These are phyloP conservation scores for Stenurella melanura DNA, from an alignment of 2,888 invertebrate genomes.

Conservation along the genomic window DNA sequence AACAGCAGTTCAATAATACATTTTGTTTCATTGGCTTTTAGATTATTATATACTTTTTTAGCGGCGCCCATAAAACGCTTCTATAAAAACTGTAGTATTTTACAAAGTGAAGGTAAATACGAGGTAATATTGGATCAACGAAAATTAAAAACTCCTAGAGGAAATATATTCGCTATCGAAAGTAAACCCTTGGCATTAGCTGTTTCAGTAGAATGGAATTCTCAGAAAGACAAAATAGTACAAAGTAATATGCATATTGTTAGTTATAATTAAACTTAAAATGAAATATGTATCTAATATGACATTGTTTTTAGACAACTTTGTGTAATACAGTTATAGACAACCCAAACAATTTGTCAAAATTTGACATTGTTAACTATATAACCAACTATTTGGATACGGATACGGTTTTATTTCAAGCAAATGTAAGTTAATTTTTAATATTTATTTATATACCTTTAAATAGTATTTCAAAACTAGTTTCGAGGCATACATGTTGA, in stretches of 20 bases:
- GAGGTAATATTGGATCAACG: conserved; percentile 93
- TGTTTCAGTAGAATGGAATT: conserved; percentile 95
- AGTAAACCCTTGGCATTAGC: conserved; percentile 94
- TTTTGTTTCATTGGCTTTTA: not conserved
- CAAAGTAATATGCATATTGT: conserved; percentile 93
- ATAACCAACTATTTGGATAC: conserved; percentile 87
- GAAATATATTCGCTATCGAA: conserved; percentile 83
- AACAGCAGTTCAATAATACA: not conserved
- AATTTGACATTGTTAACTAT: conserved; percentile 85
- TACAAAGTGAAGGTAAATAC: conserved; percentile 72
- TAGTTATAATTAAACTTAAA: conserved; percentile 62
- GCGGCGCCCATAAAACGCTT: conserved; percentile 57
- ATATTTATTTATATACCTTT: not conserved
- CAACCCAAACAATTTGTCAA: conserved; percentile 89
- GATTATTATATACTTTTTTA: conserved; percentile 17
- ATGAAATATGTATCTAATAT: conserved; percentile 18
- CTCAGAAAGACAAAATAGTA: conserved; percentile 86
- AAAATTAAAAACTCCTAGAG: conserved; percentile 93
- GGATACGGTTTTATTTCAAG: conserved; percentile 88
- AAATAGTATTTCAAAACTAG: too few relatives aligned
- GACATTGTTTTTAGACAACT: conserved; percentile 80
- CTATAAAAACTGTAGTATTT: conserved; percentile 60
- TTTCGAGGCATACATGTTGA: too few relatives aligned
- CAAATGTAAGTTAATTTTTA: conserved; percentile 76
- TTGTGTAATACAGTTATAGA: conserved; percentile 94